Evolutionary conservation across 2,888 invertebrate species (phyloP).

Genomic region (Drosophila yooni): DNA sequence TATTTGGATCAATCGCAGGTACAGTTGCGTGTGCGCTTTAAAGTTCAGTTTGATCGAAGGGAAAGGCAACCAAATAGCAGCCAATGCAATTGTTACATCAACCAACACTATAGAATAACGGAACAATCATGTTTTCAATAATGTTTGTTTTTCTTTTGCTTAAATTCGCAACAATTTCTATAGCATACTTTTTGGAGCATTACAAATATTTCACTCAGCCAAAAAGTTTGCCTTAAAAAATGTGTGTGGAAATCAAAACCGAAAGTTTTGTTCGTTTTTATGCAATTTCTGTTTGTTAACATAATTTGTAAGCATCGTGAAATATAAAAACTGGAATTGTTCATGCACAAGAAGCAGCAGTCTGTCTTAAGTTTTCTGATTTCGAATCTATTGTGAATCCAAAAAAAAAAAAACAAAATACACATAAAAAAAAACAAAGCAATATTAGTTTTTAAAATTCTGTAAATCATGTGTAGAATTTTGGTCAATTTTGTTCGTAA

Average conservation of each 20-base stretch:
- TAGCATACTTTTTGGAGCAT: constrained; percentile 21
- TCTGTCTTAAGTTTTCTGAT: constrained; percentile 2
- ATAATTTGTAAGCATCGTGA: constrained; percentile 28
- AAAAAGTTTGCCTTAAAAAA: constrained; percentile 1
- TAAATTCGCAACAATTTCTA: background rate
- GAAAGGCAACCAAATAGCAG: constrained; percentile 11
- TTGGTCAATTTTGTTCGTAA: constrained; percentile 72
- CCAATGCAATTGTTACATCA: constrained; percentile 71
- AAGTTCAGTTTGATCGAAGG: constrained; percentile 10
- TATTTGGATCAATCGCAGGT: background rate
- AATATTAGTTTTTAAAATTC: constrained; percentile 72
- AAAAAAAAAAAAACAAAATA: constrained; percentile 38
- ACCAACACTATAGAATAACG: constrained; percentile 47
- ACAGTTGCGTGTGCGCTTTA: constrained; percentile 31
- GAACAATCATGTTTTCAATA: constrained; percentile 6
- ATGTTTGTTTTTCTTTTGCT: background rate
- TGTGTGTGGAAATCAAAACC: background rate
- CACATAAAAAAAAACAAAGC: constrained; percentile 30
- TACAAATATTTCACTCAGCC: background rate
- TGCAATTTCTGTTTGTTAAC: constrained; percentile 28
- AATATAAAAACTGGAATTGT: constrained; percentile 42
- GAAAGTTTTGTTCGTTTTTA: background rate
- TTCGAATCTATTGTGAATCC: constrained; percentile 31
- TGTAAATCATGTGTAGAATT: constrained; percentile 45
- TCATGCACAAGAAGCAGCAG: constrained; percentile 28